Evolutionary conservation across 2,113 vertebrate species (phyloP), one percentile per base, ranked within the genome.

Genomic region (Ptilorrhoa leucosticta): DNA sequence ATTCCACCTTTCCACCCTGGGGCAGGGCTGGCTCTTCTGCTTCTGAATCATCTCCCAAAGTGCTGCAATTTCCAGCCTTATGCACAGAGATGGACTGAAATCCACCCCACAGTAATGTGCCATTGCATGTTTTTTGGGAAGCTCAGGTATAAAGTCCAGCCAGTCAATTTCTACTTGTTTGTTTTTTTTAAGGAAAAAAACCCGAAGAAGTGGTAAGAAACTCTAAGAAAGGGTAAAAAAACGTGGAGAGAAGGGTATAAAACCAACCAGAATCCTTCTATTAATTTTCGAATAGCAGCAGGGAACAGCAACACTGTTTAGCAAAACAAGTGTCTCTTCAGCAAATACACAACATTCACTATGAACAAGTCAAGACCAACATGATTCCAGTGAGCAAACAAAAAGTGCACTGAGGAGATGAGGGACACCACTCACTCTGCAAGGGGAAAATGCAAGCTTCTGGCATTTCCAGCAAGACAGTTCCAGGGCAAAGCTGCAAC

Each of bases 11-110:
- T 39, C 60, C 56, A 75, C 44, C 64, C 51, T 51, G 65, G 35
- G 93, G 94, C 71, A 91, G 89, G 51, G 69, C 86, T 78, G 89
- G 77, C 44, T 94, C 51, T 87, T 56, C 64, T 51, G 51, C 72
- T 87, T 77, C 86, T 94, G 93, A 94, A 78, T 89, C 91, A 95
- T 51, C 58, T 89, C 56, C 64, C 39, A 18, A 0, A 7, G 14
- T 63, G 21, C 39, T 77, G 76, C 80, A 89, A 87, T 77, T 44
- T 86, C 84, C 89, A 96, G 72, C 56, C 76, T 58, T 28, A 47
- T 42, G 30, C 66, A 72, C 3, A 26, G 61, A 68, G 45, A 16
- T 40, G 39, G 58, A 92, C 63, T 73, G 30, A 93, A 94, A 93
- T 76, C 66, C 66, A 88, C 63, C 42, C 0, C 0, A n/a, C 0